Evolutionary conservation across 1,140 invertebrate species (phyloP), one percentile per base, ranked within the genome.

Genomic region (Aporrectodea caliginosa): DNA sequence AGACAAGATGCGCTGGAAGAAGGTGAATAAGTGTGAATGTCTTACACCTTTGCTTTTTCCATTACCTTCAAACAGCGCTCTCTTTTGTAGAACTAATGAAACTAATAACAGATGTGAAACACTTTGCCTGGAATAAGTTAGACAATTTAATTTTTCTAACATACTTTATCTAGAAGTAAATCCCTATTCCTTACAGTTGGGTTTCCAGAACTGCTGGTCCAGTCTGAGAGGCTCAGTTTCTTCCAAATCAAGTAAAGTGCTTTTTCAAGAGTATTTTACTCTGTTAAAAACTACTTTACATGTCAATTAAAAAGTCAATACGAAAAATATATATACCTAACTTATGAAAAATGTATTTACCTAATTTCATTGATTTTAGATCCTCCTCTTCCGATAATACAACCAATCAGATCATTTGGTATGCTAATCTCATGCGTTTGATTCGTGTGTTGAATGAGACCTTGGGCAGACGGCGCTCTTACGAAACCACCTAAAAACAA

Each of bases 361-460:
- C 92, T 94, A 84, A 99, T 99, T 91, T 99, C 98, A 80, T 98
- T 98, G 82, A 99, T 99, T 90, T 99, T 99, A 84, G 96, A 96
- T 84, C 98, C 98, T 74, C 97, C 97, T 90, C 99, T 98, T 83
- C 98, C 98, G 88, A 99, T 99, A 84, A 99, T 97, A 90, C 97
- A 99, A 12, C 97, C 97, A 88, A 99, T 98, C 81, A 98, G 91
- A 89, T 98, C 97, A 89, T 99, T 99, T 78, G 97, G 96, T 83
- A 99, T 97, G 69, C 94, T 97, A 95, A 99, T 98, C 90, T 99
- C 97, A 86, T 97, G 95, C 82, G 95, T 96, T 89, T 97, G 85
- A 83, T n/a, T 82, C 79, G 77, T 81, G 83, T 32, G 43, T 22
- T 58, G 43, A 58, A 58, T 58, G 6, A 58, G 43, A 22, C 43